Conservation (phyloP, 2,888 invertebrate genomes). For the Entomobrya proxima region DNA sequence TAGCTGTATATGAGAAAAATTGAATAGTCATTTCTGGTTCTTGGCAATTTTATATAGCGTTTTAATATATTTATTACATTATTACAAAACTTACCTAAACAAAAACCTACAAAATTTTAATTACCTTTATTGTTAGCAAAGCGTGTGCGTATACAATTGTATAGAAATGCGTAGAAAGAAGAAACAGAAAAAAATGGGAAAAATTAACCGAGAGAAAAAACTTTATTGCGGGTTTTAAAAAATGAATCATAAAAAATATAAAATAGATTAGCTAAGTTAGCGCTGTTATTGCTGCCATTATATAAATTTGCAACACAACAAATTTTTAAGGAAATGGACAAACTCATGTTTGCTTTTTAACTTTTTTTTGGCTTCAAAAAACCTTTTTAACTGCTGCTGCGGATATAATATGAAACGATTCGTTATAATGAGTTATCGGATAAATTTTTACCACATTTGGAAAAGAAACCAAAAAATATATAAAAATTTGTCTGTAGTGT, state of each 20-base stretch:
- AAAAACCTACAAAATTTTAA: conserved; percentile 32
- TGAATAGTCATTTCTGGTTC: conserved; percentile 58
- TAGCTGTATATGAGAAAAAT: conserved; percentile 41
- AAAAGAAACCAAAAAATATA: conserved; percentile 17
- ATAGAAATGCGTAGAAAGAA: conserved; percentile 1
- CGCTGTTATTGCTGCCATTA: neutral
- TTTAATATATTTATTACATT: conserved; percentile 45
- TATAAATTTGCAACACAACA: neutral
- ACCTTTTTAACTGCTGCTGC: neutral
- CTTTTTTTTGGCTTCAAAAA: conserved; percentile 30
- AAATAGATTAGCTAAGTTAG: neutral
- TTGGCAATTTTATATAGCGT: conserved; percentile 59
- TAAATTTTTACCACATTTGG: conserved; percentile 12
- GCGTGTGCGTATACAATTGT: neutral
- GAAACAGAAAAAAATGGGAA: neutral
- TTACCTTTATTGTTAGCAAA: neutral
- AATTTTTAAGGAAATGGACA: conserved; percentile 2
- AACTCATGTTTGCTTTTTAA: conserved; percentile 22
- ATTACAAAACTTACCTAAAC: conserved; percentile 24
- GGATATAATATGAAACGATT: conserved; percentile 11
- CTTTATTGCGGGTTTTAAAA: conserved; percentile 40
- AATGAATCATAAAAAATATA: conserved; percentile 13
- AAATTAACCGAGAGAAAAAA: conserved; percentile 54
- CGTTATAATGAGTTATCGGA: too few relatives aligned
- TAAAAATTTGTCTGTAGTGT: conserved; percentile 55